phyloP scores from a whole-genome alignment of 2,888 invertebrate genomes.

The Drosophila quinaria region DNA sequence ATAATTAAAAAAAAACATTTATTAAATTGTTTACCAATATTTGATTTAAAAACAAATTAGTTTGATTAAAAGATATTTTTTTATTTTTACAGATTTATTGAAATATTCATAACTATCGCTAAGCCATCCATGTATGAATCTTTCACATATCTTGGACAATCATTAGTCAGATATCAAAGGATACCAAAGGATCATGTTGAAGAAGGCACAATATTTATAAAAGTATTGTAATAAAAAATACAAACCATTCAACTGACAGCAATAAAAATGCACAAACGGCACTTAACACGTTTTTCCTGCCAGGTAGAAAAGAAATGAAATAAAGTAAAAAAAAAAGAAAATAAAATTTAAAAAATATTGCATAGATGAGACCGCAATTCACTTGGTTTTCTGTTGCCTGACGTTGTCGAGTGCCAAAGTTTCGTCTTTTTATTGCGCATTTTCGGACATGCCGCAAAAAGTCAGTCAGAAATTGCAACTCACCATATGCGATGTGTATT shows the following conservation, averaged over 20 bases:
- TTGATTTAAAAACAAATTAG: no score
- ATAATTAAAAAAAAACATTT: no score
- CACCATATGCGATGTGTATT: slow-evolving; percentile 46
- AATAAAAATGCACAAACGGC: slow-evolving; percentile 38
- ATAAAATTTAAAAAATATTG: slow-evolving; percentile 14
- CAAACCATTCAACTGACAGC: slow-evolving; percentile 15
- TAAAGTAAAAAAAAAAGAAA: slow-evolving; percentile 16
- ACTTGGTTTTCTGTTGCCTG: slow-evolving; percentile 43
- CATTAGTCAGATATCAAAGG: no score
- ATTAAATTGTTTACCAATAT: no score
- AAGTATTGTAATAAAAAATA: slow-evolving; percentile 11
- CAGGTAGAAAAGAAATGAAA: slow-evolving; percentile 30
- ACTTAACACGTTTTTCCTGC: slow-evolving; percentile 37
- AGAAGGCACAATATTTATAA: slow-evolving; percentile 8
- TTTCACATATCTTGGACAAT: no score
- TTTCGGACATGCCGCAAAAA: slow-evolving; percentile 59
- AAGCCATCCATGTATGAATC: no score
- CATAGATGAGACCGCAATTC: slow-evolving; percentile 67
- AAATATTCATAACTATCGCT: no score
- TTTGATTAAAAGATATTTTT: no score
- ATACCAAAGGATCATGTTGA: background rate
- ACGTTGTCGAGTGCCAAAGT: slow-evolving; percentile 35
- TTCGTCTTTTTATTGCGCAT: slow-evolving; percentile 54
- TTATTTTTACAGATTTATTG: no score
- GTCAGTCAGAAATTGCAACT: slow-evolving; percentile 73